Conservation (phyloP, 2,888 invertebrate genomes). For the Drosophila setosimentum region DNA sequence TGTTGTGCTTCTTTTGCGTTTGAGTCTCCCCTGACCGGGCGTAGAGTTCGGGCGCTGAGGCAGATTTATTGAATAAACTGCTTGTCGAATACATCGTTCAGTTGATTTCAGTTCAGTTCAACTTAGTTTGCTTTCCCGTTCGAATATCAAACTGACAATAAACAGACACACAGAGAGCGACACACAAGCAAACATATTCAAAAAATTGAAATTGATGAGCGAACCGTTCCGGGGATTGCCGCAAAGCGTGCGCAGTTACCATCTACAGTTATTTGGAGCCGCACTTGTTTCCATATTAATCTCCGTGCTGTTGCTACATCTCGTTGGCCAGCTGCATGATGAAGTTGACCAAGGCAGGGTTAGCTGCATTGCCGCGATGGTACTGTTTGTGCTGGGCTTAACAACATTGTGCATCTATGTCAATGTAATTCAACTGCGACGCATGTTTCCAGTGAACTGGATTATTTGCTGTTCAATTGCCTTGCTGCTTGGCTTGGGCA, state of each 20-base stretch:
- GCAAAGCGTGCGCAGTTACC: slow-evolving; percentile 19
- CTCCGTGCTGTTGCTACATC: slow-evolving; percentile 14
- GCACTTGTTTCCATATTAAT: slow-evolving; percentile 25
- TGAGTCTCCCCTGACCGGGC: slow-evolving; percentile 17
- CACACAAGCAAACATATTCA: slow-evolving; percentile 8
- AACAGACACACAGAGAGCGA: slow-evolving; percentile 1
- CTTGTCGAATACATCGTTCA: slow-evolving; percentile 16
- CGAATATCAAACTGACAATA: not conserved
- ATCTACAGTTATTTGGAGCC: slow-evolving; percentile 41
- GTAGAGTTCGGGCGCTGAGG: slow-evolving; percentile 49
- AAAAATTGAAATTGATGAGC: slow-evolving; percentile 47
- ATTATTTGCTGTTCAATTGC: slow-evolving; percentile 34
- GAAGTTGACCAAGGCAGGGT: not conserved
- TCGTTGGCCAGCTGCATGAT: not conserved
- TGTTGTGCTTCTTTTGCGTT: not conserved
- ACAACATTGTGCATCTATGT: slow-evolving; percentile 34
- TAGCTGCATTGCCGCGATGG: not conserved
- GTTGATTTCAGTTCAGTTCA: not conserved
- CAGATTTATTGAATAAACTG: slow-evolving; percentile 27
- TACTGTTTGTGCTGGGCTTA: slow-evolving; percentile 28
- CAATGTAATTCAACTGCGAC: slow-evolving; percentile 33
- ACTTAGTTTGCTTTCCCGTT: slow-evolving; percentile 1
- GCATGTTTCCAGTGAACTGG: slow-evolving; percentile 57
- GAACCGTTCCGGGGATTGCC: slow-evolving; percentile 24
- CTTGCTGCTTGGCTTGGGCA: slow-evolving; percentile 36